A percentile compares a stretch with the other conserved stretches of the same genome.
These are phyloP conservation scores for Meiosimyza platycephala DNA, from an alignment of 2,888 invertebrate species.

Conservation along the genomic window DNA sequence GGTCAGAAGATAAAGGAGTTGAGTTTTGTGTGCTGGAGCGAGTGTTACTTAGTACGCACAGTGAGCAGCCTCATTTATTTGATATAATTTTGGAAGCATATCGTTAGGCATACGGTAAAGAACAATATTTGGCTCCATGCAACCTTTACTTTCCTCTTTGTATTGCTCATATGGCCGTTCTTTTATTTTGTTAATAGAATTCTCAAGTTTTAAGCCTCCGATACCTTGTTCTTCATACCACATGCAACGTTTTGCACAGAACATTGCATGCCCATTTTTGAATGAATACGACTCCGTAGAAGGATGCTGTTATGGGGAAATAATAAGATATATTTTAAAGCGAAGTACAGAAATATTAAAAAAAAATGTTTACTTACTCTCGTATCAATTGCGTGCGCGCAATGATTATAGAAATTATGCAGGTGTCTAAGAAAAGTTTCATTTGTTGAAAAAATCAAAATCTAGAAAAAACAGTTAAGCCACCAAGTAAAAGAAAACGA, in stretches of 20 bases:
- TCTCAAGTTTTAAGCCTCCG: constrained; percentile 63
- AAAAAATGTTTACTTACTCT: constrained; percentile 63
- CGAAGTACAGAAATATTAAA: neutral
- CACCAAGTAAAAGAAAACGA: constrained; percentile 80
- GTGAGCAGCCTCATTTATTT: constrained; percentile 79
- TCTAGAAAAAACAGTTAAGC: too few relatives aligned
- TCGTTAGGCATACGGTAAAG: constrained; percentile 64
- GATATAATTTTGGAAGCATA: constrained; percentile 77
- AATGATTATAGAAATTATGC: too few relatives aligned
- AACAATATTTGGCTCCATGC: constrained; percentile 52
- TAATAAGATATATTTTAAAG: neutral
- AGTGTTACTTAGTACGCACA: constrained; percentile 91
- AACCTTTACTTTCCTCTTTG: too few relatives aligned
- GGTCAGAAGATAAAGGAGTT: constrained; percentile 94
- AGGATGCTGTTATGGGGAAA: constrained; percentile 61
- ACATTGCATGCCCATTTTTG: constrained; percentile 67
- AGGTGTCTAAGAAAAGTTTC: constrained; percentile 73
- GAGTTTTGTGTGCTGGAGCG: constrained; percentile 97
- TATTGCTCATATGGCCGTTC: constrained; percentile 78
- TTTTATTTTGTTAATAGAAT: constrained; percentile 64
- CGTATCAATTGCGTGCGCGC: too few relatives aligned
- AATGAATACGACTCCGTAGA: constrained; percentile 56
- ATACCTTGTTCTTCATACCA: constrained; percentile 68
- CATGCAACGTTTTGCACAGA: constrained; percentile 67
- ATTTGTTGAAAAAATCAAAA: too few relatives aligned